Evolutionary conservation across 2,113 vertebrate genomes (phyloP).

Genomic region (Ophiodon elongatus): DNA sequence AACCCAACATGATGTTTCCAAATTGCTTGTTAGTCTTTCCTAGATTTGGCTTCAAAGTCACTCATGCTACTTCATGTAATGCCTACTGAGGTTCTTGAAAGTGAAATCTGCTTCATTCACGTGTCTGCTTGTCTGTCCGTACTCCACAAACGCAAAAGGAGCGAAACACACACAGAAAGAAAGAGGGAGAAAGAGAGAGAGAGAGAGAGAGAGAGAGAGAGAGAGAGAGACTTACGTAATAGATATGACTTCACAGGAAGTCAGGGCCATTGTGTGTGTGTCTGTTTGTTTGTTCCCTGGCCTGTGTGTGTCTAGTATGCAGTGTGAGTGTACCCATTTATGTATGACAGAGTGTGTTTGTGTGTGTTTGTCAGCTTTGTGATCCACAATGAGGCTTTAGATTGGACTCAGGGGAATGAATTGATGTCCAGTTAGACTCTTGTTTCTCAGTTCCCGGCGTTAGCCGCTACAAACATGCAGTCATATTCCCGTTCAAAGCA

Average conservation of each 20-base stretch:
- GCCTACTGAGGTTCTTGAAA: background rate
- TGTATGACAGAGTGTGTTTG: background rate
- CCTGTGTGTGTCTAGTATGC: background rate
- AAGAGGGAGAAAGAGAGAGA: background rate
- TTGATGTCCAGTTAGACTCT: conserved; percentile 33
- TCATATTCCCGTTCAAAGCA: background rate
- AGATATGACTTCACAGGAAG: conserved; percentile 81
- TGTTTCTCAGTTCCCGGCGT: conserved; percentile 22
- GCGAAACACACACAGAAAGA: conserved; percentile 27
- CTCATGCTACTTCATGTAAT: background rate
- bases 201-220: conserved; percentile 22
- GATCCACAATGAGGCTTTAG: conserved; percentile 65
- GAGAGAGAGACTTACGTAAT: conserved; percentile 71
- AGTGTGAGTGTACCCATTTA: too few relatives aligned
- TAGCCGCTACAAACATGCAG: background rate
- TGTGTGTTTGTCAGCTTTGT: background rate
- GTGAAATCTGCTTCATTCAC: conserved; percentile 16
- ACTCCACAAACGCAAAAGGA: conserved; percentile 46
- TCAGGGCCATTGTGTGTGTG: conserved; percentile 38
- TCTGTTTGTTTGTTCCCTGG: conserved; percentile 17
- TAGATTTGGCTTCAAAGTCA: background rate
- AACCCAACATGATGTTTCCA: background rate
- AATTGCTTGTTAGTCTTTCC: background rate
- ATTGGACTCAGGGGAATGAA: conserved; percentile 31
- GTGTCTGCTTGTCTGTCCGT: conserved; percentile 20